Percentiles rank a stretch among this genome's conserved stretches.
phyloP scores from a whole-genome alignment of 2,888 invertebrate species.

The Serripes groenlandicus region DNA sequence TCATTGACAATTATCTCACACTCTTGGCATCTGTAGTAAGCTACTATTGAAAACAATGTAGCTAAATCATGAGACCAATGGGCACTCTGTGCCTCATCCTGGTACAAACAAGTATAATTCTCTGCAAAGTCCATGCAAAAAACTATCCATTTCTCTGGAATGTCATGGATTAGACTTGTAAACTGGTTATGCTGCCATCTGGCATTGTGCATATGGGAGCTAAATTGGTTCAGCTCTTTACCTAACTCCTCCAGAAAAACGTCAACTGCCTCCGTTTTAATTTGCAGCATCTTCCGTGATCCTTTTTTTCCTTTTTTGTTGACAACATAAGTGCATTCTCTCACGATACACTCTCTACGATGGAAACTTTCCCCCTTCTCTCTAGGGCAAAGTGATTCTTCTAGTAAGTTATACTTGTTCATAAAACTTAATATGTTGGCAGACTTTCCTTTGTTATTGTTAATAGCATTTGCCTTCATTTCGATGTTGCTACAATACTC shows the following conservation, averaged over 20 bases:
- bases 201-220: conserved; percentile 23
- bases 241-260: conserved; percentile 7
- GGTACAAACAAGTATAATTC: conserved; percentile 41
- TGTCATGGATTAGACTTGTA: neutral
- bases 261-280: neutral
- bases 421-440: neutral
- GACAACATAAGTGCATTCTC: neutral
- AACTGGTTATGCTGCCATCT: conserved; percentile 30
- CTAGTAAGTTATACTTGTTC: neutral
- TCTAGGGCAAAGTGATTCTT: neutral
- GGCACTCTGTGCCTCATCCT: conserved; percentile 41
- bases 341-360: neutral
- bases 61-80: conserved; percentile 28
- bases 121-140: conserved; percentile 42
- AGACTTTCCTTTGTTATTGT: neutral
- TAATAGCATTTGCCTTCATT: neutral
- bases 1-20: conserved; percentile 22
- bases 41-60: conserved; percentile 23
- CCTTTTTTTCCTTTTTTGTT: neutral
- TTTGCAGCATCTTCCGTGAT: conserved; percentile 6
- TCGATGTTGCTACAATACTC: neutral
- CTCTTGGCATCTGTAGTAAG: conserved; percentile 3
- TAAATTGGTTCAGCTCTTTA: neutral
- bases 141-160: conserved; percentile 17
- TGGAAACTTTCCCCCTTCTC: neutral